Evolutionary conservation across 2,888 invertebrate genomes (phyloP), one percentile per base, ranked within the genome.

Genomic region (Hypomecis atomaria): DNA sequence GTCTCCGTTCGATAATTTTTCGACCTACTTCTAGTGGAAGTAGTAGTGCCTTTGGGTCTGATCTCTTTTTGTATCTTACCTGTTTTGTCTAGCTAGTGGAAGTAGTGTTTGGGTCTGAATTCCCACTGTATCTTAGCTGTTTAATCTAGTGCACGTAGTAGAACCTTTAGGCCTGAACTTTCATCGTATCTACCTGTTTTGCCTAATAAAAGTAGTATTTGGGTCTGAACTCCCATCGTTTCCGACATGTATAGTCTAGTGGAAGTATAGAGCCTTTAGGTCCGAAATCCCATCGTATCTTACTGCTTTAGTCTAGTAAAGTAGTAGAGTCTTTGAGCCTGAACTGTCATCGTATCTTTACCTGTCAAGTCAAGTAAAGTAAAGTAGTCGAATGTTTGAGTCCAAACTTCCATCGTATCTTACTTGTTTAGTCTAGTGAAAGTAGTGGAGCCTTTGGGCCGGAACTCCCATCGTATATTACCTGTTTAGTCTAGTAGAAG

Each of bases 141-240:
- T 9, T 10, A 40, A 0, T 7, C 40, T 40, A 3, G 40, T 7
- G 7, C 4, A 40, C 5, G 40, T 40, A 40, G 10, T 4, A 40
- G 40, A 6, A 4, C n/a, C n/a, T 40, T 10, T 5, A 4, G 40
- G 40, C 4, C 6, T 8, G 40, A 9, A 40, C 40, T 40, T 7
- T 7, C 7, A 40, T 4, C 40, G 40, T 10, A 40, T 11, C 9
- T 42, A 52, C 52, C 23, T 52, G 23, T 23, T 33, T 0, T 40
- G 10, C 23, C n/a, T 52, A 1, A 10, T 23, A 9, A 11, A 55
- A 9, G 55, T 45, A 3, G 72, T 71, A 4, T 2, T 62, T 33
- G 0, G 85, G 72, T 4, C 77, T 81, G 23, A 86, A 89, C 52
- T 84, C 75, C 89, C 90, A 90, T 62, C 75, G 80, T 0, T n/a